Evolutionary conservation across 2,888 invertebrate species (phyloP).

Genomic region (Pelosia muscerda): DNA sequence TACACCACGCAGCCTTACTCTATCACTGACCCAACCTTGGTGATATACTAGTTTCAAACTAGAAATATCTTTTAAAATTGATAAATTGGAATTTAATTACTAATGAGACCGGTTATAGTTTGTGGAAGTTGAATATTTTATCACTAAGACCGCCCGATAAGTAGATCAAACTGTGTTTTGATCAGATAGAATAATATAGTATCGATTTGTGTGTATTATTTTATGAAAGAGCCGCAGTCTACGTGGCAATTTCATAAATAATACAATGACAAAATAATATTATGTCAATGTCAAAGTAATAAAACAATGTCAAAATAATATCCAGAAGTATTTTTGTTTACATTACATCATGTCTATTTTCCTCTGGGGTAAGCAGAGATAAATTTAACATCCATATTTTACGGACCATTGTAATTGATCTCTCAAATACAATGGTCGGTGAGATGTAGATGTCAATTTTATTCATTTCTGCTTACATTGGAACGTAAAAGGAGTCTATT

Average conservation of each 20-base stretch:
- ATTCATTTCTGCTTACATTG: too few species aligned
- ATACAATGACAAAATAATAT: too few species aligned
- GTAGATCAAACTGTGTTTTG: not conserved
- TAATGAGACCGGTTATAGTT: slow-evolving; percentile 7
- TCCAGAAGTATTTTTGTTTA: not conserved
- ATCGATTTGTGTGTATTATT: too few species aligned
- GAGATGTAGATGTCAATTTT: too few species aligned
- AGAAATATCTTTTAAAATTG: slow-evolving; percentile 33
- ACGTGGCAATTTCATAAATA: too few species aligned
- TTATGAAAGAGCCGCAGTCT: not conserved
- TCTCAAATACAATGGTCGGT: too few species aligned
- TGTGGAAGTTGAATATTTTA: slow-evolving; percentile 9
- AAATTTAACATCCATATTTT: too few species aligned
- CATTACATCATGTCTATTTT: too few species aligned
- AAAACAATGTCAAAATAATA: not conserved
- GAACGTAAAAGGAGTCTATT: too few species aligned
- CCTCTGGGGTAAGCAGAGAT: too few species aligned
- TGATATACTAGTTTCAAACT: slow-evolving; percentile 36
- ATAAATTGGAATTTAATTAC: slow-evolving; percentile 25
- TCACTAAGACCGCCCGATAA: slow-evolving; percentile 17
- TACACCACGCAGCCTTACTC: slow-evolving; percentile 61
- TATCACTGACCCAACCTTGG: slow-evolving; percentile 58
- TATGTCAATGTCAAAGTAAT: not conserved
- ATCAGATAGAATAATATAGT: not conserved
- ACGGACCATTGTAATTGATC: too few species aligned